Conservation (phyloP, 2,888 invertebrate species). For the Nomada goodeniana region DNA sequence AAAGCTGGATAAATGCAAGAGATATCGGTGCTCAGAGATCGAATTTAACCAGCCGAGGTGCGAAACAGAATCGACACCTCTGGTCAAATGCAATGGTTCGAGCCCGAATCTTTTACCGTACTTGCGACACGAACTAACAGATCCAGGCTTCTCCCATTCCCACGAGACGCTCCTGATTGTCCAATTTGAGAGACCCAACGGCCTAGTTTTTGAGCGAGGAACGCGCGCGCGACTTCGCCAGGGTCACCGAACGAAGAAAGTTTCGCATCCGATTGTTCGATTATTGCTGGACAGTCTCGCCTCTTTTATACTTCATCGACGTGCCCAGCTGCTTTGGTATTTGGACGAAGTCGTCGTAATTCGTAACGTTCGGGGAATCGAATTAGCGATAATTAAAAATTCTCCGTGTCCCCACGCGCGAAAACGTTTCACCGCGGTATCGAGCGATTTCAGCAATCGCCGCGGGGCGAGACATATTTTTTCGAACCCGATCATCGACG, state of each 20-base stretch:
- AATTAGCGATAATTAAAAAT: background rate
- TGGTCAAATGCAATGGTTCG: background rate
- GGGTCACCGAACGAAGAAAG: constrained; percentile 41
- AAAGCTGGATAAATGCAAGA: background rate
- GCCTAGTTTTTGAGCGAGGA: constrained; percentile 35
- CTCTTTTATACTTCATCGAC: no score
- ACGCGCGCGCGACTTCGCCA: constrained; percentile 4
- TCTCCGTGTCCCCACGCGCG: background rate
- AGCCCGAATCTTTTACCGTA: no score
- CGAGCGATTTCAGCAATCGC: background rate
- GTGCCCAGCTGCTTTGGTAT: background rate
- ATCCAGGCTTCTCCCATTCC: constrained; percentile 28
- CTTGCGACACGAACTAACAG: constrained; percentile 4
- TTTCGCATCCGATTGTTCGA: background rate
- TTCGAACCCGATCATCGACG: background rate
- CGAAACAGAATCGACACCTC: background rate
- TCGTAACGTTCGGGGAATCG: background rate
- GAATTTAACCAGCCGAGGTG: no score
- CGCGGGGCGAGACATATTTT: constrained; percentile 7
- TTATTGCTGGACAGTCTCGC: background rate
- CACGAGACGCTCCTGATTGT: constrained; percentile 32
- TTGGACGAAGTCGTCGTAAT: background rate
- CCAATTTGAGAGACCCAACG: constrained; percentile 45
- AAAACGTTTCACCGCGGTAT: constrained; percentile 9
- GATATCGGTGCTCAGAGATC: background rate